Base-by-base conservation (phyloP, 2,888 invertebrate genomes). In the Amiota mariae region DNA sequence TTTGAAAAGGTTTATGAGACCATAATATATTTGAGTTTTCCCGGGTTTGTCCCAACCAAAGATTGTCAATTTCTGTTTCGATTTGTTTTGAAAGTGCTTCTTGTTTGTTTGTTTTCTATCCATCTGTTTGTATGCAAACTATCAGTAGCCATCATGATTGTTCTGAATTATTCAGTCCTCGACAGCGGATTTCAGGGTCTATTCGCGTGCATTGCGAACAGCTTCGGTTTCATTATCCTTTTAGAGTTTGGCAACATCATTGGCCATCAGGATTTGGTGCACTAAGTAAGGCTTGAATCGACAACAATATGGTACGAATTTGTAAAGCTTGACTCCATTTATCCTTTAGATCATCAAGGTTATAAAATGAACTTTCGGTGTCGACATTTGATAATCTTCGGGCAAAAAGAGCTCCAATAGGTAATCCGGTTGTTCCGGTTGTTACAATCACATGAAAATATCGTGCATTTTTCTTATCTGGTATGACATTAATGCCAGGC, bases 331-430 rank as follows among this genome's bases (percentile, higher is more conserved):
- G 99, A 91, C 98, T 98, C 99, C 99, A 99, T 90, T 96, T 96
- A 88, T 96, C 97, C 94, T 99, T 99, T 87, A 99, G 92, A 90
- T 99, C 99, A 91, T 99, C 99, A 91, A 99, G 92, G 91, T 99
- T 91, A 99, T 98, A 93, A 99, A 99, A 90, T 98, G 95, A 91
- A 99, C 99, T 95, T 99, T 99, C 80, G 99, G 99, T 85, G 99
- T 99, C 81, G 98, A 98, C 99, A 99, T 99, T 78, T 99, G 99
- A 92, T 99, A 99, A 91, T 99, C 99, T 92, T 99, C 99, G 79
- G 99, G 99, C 89, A 99, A 93, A 92, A 99, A 99, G 87, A 99
- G 93, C 92, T 99, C 99, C 91, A 99, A 92, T 98, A 91, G 99
- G 99, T 73, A 98, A 98, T 90, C 96, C 97, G 89, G 97, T 97